Base-by-base conservation (phyloP, 2,113 vertebrate genomes). In the Scomber japonicus region DNA sequence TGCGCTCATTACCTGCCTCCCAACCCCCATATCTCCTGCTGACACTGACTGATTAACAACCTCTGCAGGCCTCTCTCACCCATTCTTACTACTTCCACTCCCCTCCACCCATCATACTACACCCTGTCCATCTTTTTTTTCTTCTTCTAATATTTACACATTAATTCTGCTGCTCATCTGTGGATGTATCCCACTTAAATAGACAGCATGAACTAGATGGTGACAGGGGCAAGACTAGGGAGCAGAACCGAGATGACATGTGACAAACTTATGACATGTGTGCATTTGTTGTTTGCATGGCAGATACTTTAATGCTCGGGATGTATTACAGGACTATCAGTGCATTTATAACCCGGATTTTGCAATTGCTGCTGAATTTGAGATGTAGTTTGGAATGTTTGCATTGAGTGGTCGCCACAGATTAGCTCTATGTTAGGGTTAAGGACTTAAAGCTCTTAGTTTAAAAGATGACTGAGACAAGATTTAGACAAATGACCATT, bases 41-140 rank as follows among this genome's bases (percentile, higher is more conserved):
- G 88, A 86, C 87, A 84, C 66, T 50, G 44, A 66, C 44, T 85
- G 71, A 92, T 84, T 83, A 85, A 77, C 59, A 69, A 56, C 31
- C 56, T 70, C 75, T 56, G 56, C 70, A 1, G 54, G 60, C 61
- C 44, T 30, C 59, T 13, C 59, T 44, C 67, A 44, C 57, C 59
- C 73, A 53, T 10, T 49, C 55, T 27, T 24, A 68, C 31, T 55
- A 40, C 40, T 16, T 11, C 27, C 55, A 21, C 54, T 19, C 53
- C 31, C n/a, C 11, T 40, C 30, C 17, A 67, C 69, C 61, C 69
- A n/a, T 64, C 62, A 69, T 40, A 17, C 24, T 27, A n/a, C 78
- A 61, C 54, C 69, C 74, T 71, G 66, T 74, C 63, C 46, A 15
- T 74, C 75, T 73, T 31, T 14, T 7, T 6, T 16, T 11, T 64